Percentiles rank a stretch among this genome's conserved stretches.
phyloP scores from a whole-genome alignment of 1,140 invertebrate genomes.

The Drosophila navojoa region DNA sequence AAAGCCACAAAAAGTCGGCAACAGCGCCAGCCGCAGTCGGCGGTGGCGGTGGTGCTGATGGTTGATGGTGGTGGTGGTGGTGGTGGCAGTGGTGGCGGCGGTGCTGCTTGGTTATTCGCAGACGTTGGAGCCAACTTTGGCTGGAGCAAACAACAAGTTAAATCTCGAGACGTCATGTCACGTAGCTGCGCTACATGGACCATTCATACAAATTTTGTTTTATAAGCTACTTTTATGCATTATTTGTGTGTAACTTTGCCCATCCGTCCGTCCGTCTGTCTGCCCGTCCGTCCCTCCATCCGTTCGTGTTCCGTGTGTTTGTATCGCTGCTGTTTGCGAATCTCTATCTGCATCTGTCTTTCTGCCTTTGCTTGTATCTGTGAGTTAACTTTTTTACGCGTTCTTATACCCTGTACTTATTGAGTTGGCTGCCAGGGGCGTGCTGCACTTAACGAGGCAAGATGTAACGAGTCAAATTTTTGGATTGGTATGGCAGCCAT shows the following conservation, averaged over 20 bases:
- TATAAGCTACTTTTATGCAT: slow-evolving; percentile 81
- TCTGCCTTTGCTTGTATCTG: slow-evolving; percentile 4
- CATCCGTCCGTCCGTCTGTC: slow-evolving; percentile 9
- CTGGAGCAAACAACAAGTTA: slow-evolving; percentile 64
- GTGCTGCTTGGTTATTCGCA: slow-evolving; percentile 15
- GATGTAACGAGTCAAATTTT: no score
- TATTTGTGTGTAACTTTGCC: slow-evolving; percentile 78
- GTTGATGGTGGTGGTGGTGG: slow-evolving; percentile 5
- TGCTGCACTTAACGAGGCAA: background rate
- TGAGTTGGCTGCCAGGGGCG: background rate
- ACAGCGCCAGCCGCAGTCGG: slow-evolving; percentile 34
- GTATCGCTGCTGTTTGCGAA: slow-evolving; percentile 33
- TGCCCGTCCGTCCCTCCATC: no score
- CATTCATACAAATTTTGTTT: slow-evolving; percentile 82
- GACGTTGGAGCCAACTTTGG: slow-evolving; percentile 13
- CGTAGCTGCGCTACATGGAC: slow-evolving; percentile 77
- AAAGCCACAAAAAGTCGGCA: slow-evolving; percentile 68
- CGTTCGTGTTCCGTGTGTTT: background rate
- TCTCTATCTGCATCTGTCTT: slow-evolving; percentile 22
- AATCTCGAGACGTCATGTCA: slow-evolving; percentile 78
- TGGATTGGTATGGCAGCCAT: no score
- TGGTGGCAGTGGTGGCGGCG: background rate
- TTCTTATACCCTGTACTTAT: slow-evolving; percentile 25
- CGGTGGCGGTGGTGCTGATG: background rate
- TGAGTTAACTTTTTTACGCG: slow-evolving; percentile 23